Conservation (phyloP, 2,113 vertebrate species). For the Hydropotes inermis region DNA sequence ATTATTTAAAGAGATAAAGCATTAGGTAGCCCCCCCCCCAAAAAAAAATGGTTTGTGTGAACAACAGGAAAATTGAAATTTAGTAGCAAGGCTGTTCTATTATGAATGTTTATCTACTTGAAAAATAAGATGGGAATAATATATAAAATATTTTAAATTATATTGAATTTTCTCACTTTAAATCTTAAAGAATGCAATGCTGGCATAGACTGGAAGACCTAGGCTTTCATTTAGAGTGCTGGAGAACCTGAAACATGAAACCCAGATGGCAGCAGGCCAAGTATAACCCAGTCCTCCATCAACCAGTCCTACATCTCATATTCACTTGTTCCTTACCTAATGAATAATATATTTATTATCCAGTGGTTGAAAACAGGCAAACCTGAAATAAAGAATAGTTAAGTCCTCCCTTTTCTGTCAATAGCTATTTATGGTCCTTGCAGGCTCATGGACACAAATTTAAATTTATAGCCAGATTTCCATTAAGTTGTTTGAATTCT, state of each 20-base stretch:
- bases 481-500: background rate
- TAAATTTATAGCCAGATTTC: conserved; percentile 12
- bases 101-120: background rate
- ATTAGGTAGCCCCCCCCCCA: accelerated
- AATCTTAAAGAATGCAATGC: background rate
- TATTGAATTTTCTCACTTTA: background rate
- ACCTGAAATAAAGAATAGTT: background rate
- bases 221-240: background rate
- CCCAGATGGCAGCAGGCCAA: background rate
- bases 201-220: background rate
- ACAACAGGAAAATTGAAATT: background rate
- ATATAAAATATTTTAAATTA: background rate
- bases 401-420: background rate
- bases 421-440: background rate
- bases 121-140: background rate
- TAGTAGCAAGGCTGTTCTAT: background rate
- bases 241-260: background rate
- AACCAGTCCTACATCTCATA: background rate
- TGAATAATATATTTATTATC: background rate
- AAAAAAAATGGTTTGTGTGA: background rate
- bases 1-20: background rate
- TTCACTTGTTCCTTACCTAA: background rate
- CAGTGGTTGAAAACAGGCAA: background rate
- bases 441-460: background rate
- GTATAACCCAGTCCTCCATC: background rate